Conservation (phyloP, 1,140 invertebrate species). For the Dreissena rostriformis region DNA sequence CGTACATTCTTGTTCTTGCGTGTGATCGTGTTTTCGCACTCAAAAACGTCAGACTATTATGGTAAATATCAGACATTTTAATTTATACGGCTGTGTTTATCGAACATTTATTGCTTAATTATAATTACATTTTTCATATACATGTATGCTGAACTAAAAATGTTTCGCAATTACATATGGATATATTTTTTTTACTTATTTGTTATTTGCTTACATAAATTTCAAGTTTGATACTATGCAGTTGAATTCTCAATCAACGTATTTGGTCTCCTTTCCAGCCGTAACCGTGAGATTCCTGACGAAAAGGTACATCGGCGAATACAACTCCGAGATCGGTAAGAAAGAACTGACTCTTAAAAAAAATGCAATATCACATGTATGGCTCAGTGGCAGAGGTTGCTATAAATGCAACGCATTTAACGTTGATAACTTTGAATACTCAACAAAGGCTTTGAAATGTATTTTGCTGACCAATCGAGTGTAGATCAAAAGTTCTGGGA, state of each 20-base stretch:
- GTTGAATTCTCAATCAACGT: not conserved
- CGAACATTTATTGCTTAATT: not conserved
- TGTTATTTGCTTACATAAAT: conserved; percentile 2
- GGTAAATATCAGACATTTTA: conserved; percentile 12
- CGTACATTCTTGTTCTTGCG: too few relatives aligned
- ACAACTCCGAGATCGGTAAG: conserved; percentile 74
- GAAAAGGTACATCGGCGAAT: conserved; percentile 75
- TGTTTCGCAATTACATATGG: not conserved
- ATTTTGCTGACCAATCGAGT: too few relatives aligned
- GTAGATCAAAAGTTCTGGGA: too few relatives aligned
- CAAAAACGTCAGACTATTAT: too few relatives aligned
- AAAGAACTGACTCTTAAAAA: not conserved
- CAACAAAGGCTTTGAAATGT: too few relatives aligned
- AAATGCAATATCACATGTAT: too few relatives aligned
- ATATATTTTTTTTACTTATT: not conserved
- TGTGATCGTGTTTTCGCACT: too few relatives aligned
- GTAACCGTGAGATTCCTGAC: conserved; percentile 76
- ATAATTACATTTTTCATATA: not conserved
- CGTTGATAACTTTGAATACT: too few relatives aligned
- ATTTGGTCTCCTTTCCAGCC: conserved; percentile 57
- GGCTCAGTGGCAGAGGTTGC: too few relatives aligned
- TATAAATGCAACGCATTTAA: too few relatives aligned
- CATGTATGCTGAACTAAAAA: too few relatives aligned
- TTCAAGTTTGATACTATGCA: conserved; percentile 44
- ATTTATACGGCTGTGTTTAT: not conserved